Base-by-base conservation (phyloP, 2,113 vertebrate genomes). In the Eptesicus fuscus region DNA sequence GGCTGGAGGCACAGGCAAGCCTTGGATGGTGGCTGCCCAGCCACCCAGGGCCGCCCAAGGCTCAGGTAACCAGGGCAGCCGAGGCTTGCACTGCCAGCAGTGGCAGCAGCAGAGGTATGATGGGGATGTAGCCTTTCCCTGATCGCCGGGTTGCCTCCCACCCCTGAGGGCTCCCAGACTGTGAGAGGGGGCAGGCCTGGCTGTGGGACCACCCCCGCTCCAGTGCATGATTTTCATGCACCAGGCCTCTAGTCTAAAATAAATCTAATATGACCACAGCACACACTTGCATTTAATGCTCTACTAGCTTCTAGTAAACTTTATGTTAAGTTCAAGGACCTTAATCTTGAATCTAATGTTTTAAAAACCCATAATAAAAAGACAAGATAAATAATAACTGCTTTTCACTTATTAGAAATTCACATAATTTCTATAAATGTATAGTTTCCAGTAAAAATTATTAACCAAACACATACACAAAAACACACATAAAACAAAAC, bases 361-460 rank as follows among this genome's bases (percentile, higher is more conserved):
- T 63, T 30, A 88, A 17, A 97, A 95, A 67, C 6, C 1, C 71
- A 1, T 47, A 85, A 93, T 83, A 77, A 91, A 93, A 87, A 69
- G 16, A 95, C 69, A 61, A 90, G 22, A 84, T 84, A 92, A 91
- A 92, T 28, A 91, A 73, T 44, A 90, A 70, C 71, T 77, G 51
- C 3, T 76, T 96, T 96, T 83, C n/a, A 90, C 12, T 65, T 92
- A 77, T 3, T 67, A 51, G 30, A 95, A 93, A 88, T 47, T 93
- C 42, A 80, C 23, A 84, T 7, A 77, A 71, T 82, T 83, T 88
- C 56, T 91, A 65, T 61, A 65, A 88, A 95, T 77, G 14, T 17
- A 35, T 18, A 87, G 83, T 47, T 69, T 44, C 28, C 71, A 95
- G 7, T 9, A 96, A 97, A 73, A 63, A 89, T 95, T 61, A 95